These are phyloP conservation scores for Drosophila siamana DNA, from an alignment of 2,888 invertebrate species.

Conservation along the genomic window DNA sequence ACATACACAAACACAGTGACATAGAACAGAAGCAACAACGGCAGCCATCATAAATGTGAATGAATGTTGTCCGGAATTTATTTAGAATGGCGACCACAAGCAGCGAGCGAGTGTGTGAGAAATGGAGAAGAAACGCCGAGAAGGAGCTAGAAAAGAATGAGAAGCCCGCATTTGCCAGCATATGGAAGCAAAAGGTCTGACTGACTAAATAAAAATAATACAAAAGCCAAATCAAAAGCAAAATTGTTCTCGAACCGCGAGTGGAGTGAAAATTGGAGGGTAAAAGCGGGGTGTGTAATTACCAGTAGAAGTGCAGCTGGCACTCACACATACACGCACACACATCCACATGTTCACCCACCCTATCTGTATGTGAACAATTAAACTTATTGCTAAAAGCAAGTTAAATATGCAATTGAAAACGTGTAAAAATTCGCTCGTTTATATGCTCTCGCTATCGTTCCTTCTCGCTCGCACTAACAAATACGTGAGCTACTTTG, in stretches of 20 bases:
- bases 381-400: conserved; percentile 46
- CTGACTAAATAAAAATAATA: conserved; percentile 19
- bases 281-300: background rate
- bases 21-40: conserved; percentile 23
- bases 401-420: conserved; percentile 74
- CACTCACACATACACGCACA: conserved; percentile 2
- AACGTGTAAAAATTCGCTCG: conserved; percentile 36
- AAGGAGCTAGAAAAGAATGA: background rate
- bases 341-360: background rate
- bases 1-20: conserved; percentile 1
- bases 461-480: conserved; percentile 31
- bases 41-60: conserved; percentile 42
- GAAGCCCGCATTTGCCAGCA: conserved; percentile 31
- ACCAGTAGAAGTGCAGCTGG: conserved; percentile 3
- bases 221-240: conserved; percentile 15
- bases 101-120: conserved; percentile 1
- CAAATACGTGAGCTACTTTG: conserved; percentile 74
- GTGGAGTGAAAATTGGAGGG: conserved; percentile 12
- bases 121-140: conserved; percentile 1
- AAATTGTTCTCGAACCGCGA: background rate
- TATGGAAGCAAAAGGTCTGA: conserved; percentile 43
- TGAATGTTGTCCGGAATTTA: conserved; percentile 49
- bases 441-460: conserved; percentile 12
- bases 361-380: conserved; percentile 20
- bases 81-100: conserved; percentile 9